Percentiles rank a stretch among this genome's conserved stretches.
Evolutionary conservation across 2,113 vertebrate genomes (phyloP).

Genomic region (Cairina moschata): DNA sequence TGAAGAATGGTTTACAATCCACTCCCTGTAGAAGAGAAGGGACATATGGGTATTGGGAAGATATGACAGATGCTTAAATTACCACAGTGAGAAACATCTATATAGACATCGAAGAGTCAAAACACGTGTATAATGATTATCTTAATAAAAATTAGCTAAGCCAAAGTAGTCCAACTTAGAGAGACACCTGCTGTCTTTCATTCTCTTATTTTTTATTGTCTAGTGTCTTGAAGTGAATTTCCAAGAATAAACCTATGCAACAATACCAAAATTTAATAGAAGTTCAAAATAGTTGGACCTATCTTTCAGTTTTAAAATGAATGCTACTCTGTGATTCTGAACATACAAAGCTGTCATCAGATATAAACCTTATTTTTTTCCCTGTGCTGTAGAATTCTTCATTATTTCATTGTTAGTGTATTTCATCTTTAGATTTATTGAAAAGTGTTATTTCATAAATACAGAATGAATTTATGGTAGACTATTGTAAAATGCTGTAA

Average conservation of each 20-base stretch:
- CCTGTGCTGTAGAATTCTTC: neutral
- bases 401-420: neutral
- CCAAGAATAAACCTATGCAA: neutral
- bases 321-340: neutral
- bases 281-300: neutral
- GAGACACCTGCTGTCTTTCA: neutral
- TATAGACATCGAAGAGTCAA: neutral
- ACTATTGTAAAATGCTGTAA: neutral
- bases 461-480: neutral
- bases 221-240: neutral
- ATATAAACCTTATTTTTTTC: neutral
- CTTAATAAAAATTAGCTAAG: neutral
- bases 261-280: neutral
- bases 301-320: neutral
- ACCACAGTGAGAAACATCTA: neutral
- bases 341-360: neutral
- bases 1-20: neutral
- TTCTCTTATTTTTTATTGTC: neutral
- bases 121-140: neutral
- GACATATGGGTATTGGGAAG: neutral
- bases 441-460: neutral
- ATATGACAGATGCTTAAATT: neutral
- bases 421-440: neutral
- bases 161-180: neutral
- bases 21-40: neutral